These are phyloP conservation scores for Enteromius viviparus DNA, from an alignment of 2,797 vertebrate species.

Conservation along the genomic window DNA sequence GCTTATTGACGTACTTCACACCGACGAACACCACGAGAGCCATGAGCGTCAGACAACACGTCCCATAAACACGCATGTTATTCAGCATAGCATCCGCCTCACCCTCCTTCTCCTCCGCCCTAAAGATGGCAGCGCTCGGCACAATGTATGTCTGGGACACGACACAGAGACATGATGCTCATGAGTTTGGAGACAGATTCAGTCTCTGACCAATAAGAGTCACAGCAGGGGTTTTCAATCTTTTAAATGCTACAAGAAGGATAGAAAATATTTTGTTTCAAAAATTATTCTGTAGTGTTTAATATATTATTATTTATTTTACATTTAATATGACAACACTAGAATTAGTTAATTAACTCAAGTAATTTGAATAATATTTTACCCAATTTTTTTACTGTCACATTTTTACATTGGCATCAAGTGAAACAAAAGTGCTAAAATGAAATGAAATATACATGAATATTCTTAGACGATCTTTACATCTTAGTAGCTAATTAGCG, in stretches of 20 bases:
- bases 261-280: too few relatives aligned
- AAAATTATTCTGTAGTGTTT: too few relatives aligned
- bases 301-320: too few relatives aligned
- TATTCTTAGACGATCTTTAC: not conserved
- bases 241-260: not conserved
- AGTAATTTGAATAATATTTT: too few relatives aligned
- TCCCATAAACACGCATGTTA: conserved; percentile 96
- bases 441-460: too few relatives aligned
- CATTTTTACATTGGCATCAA: too few relatives aligned
- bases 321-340: too few relatives aligned
- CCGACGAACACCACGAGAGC: conserved; percentile 92
- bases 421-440: too few relatives aligned
- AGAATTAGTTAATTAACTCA: too few relatives aligned
- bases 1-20: conserved; percentile 96
- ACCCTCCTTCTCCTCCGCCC: conserved; percentile 74
- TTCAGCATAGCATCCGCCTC: conserved; percentile 83
- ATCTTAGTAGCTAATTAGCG: not conserved
- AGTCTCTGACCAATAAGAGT: not conserved
- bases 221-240: not conserved
- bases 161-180: not conserved
- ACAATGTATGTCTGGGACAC: conserved; percentile 88
- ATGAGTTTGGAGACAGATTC: not conserved
- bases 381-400: too few relatives aligned
- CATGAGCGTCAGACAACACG: conserved; percentile 88
- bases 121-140: conserved; percentile 90